Evolutionary conservation across 2,888 invertebrate species (phyloP).

Genomic region (Eupithecia tripunctaria): DNA sequence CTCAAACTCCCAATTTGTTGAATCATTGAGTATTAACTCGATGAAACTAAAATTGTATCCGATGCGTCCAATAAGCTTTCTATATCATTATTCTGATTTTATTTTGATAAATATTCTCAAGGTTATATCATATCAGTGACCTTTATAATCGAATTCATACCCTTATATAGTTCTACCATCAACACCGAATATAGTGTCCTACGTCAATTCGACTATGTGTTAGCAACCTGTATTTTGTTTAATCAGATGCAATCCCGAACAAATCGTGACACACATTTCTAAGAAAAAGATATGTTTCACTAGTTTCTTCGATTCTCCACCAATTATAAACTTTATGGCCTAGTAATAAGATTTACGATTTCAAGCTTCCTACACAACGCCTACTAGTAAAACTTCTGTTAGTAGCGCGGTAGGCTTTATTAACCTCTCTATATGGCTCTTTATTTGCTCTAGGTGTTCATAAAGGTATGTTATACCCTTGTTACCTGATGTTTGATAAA

Average conservation of each 20-base stretch:
- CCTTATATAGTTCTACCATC: conserved; percentile 7
- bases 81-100: neutral
- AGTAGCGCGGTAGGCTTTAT: conserved; percentile 26
- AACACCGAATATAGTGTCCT: conserved; percentile 19
- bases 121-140: neutral
- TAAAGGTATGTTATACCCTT: conserved; percentile 14
- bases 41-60: neutral
- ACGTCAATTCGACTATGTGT: conserved; percentile 7
- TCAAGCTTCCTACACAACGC: conserved; percentile 27
- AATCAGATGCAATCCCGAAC: conserved; percentile 25
- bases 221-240: conserved; percentile 18
- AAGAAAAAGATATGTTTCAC: conserved; percentile 22
- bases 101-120: neutral
- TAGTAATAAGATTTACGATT: conserved; percentile 24
- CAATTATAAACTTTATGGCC: conserved; percentile 27
- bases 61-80: neutral
- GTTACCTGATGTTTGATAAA: neutral
- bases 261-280: conserved; percentile 38
- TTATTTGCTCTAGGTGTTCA: conserved; percentile 25
- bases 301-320: conserved; percentile 7
- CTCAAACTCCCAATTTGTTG: neutral
- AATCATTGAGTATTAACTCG: neutral
- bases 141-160: neutral
- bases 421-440: conserved; percentile 18
- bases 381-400: conserved; percentile 23